These are phyloP conservation scores for Ruditapes philippinarum DNA, from an alignment of 1,140 invertebrate genomes.

Conservation along the genomic window DNA sequence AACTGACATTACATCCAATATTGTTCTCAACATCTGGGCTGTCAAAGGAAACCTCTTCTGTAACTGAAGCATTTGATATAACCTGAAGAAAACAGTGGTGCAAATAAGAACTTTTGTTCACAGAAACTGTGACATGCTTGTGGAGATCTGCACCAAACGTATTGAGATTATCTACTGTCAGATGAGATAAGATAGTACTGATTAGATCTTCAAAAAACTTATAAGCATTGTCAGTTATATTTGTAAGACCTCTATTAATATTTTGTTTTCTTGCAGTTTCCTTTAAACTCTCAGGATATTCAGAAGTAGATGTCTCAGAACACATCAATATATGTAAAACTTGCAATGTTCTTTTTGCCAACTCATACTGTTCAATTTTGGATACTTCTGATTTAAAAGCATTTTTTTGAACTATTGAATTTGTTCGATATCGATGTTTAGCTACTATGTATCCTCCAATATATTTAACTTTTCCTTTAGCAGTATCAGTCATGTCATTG, in stretches of 20 bases:
- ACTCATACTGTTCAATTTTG: conserved; percentile 30
- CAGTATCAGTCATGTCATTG: conserved; percentile 20
- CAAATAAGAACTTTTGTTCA: not conserved
- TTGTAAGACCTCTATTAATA: conserved; percentile 17
- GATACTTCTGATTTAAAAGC: not conserved
- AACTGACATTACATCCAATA: conserved; percentile 12
- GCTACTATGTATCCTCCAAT: conserved; percentile 33
- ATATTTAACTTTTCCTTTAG: conserved; percentile 36
- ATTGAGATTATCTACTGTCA: conserved; percentile 5
- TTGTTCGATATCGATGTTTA: conserved; percentile 29
- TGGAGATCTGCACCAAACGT: not conserved
- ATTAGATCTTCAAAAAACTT: conserved; percentile 20
- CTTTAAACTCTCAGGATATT: conserved; percentile 16
- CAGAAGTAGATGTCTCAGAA: not conserved
- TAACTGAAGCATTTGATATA: not conserved
- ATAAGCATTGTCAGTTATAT: not conserved
- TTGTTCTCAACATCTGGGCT: conserved; percentile 22
- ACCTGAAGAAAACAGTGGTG: not conserved
- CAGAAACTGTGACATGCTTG: not conserved
- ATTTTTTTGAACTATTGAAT: not conserved
- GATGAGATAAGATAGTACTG: not conserved
- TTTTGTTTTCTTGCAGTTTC: not conserved
- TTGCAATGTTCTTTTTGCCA: conserved; percentile 16
- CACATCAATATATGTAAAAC: conserved; percentile 26
- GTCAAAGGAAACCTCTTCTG: conserved; percentile 42